Evolutionary conservation across 2,888 invertebrate genomes (phyloP).

Genomic region (Acrobasis suavella): DNA sequence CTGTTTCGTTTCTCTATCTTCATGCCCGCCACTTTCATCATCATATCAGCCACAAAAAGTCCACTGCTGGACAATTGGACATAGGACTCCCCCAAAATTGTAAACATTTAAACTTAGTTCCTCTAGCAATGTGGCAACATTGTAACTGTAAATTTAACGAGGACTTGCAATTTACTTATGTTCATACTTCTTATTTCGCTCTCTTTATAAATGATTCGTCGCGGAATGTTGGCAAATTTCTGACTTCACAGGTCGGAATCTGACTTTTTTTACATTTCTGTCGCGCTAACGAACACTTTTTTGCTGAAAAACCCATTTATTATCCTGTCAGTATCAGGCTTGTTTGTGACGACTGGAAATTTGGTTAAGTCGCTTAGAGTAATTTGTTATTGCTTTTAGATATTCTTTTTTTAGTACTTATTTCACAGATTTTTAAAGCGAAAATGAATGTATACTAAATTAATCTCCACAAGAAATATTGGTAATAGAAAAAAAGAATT

Average conservation of each 20-base stretch:
- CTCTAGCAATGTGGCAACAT: constrained; percentile 37
- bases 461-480: too few relatives aligned
- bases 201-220: constrained; percentile 66
- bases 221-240: constrained; percentile 64
- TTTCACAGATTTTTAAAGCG: too few relatives aligned
- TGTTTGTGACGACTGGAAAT: constrained; percentile 9
- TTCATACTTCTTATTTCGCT: constrained; percentile 62
- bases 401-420: too few relatives aligned
- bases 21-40: too few relatives aligned
- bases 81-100: too few relatives aligned
- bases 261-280: constrained; percentile 31
- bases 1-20: too few relatives aligned
- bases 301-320: constrained; percentile 1
- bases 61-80: too few relatives aligned
- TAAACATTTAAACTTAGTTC: too few relatives aligned
- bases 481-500: too few relatives aligned
- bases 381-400: neutral
- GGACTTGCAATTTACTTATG: constrained; percentile 59
- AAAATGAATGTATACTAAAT: too few relatives aligned
- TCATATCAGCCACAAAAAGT: too few relatives aligned
- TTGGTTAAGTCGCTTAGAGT: neutral
- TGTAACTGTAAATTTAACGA: constrained; percentile 49
- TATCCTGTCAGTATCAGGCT: constrained; percentile 4
- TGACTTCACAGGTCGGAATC: constrained; percentile 40
- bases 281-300: constrained; percentile 16